Conservation (phyloP, 92 coral and sea anemone genomes). For the Pocillopora meandrina region DNA sequence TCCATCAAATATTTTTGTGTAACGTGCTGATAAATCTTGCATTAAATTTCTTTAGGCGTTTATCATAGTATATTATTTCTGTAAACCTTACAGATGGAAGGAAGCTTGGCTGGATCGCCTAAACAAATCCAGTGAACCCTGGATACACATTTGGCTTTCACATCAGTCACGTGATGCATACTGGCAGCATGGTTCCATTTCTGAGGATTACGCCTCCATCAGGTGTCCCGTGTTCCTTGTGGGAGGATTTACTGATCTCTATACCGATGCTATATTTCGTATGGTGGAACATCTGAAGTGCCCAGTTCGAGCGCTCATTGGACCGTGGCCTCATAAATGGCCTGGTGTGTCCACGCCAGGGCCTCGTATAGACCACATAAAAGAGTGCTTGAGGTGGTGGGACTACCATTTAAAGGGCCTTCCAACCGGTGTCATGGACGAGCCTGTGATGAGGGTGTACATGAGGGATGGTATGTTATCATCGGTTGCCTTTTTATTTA, state of each 20-base stretch:
- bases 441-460: conserved; percentile 64
- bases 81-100: conserved; percentile 63
- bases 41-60: no score
- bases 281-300: conserved; percentile 71
- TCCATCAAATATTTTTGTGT: background rate
- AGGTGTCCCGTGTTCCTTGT: conserved; percentile 69
- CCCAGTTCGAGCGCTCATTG: conserved; percentile 60
- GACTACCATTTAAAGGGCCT: conserved; percentile 77
- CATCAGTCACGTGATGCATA: conserved; percentile 78
- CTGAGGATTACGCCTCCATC: conserved; percentile 67
- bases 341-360: conserved; percentile 64
- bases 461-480: conserved; percentile 63
- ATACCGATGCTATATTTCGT: conserved; percentile 67
- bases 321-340: conserved; percentile 84
- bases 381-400: conserved; percentile 75
- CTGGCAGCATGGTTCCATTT: conserved; percentile 81
- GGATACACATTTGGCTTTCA: conserved; percentile 72
- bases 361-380: conserved; percentile 69
- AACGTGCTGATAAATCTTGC: no score
- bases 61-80: background rate
- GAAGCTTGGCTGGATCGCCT: conserved; percentile 80
- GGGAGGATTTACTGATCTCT: conserved; percentile 80
- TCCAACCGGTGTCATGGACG: conserved; percentile 63
- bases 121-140: conserved; percentile 53
- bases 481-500: no score